Base-by-base conservation (phyloP, 1,140 invertebrate genomes). In the Ladona fulva region DNA sequence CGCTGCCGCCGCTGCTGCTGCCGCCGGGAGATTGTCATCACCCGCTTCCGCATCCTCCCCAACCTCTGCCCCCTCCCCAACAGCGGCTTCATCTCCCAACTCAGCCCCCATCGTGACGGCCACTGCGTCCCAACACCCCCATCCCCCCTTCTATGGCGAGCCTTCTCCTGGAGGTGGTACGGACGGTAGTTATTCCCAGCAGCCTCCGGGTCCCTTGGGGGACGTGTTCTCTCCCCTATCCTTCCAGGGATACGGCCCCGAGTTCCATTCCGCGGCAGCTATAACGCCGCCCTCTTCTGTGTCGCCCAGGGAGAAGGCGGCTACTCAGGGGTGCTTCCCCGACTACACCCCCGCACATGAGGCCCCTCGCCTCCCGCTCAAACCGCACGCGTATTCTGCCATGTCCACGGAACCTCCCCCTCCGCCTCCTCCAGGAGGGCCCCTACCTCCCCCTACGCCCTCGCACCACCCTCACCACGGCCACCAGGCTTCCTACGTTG, bases 231-330 rank as follows among this genome's bases (percentile, higher is more conserved):
- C 52, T 16, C 52, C 52, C 52, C 52, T 66, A 22, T 66, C 52
- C 16, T 66, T 66, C 52, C 52, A 66, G 12, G 52, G 52, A 22
- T 66, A 66, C 52, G 52, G 52, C 52, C 52, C 52, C 52, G 52
- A 66, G 52, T 66, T 66, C 52, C 52, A 66, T 12, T 66, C 52
- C 52, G 52, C 52, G 52, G 52, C 95, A 29, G 95, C 95, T 19
- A 97, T 97, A 93, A 97, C 96, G 0, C 96, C 96, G 74, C 96
- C 96, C 14, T 95, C 95, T 0, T 97, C 95, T 1, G 95, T 97
- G 0, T 97, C 96, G 11, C 96, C 96, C 0, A 88, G 95, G 74
- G 95, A 97, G 82, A 96, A 94, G 83, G 91, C 92, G 83, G 90
- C 52, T 12, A 22, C 52, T 22, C 52, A 66, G 12, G 52, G 52